Percentiles rank a stretch among this genome's conserved stretches.
Conservation (phyloP, 2,888 invertebrate species). For the Tuberolachnus salignus region DNA sequence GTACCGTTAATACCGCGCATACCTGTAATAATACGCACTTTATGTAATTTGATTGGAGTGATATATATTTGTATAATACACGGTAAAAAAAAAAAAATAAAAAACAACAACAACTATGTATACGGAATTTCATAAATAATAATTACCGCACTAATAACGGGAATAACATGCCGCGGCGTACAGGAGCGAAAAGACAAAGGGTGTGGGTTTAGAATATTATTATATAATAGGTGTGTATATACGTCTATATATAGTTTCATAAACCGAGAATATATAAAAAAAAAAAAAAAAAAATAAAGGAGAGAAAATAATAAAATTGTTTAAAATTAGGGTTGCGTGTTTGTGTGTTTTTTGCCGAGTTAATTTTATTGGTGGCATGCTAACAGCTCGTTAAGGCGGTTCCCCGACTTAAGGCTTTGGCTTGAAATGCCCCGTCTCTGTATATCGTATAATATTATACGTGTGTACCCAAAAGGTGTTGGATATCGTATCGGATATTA, state of each 20-base stretch:
- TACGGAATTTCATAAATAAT: slow-evolving; percentile 44
- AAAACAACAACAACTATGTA: slow-evolving; percentile 2
- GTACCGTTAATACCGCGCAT: too few relatives aligned
- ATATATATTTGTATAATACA: slow-evolving; percentile 10
- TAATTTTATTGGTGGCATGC: slow-evolving; percentile 56
- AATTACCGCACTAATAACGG: slow-evolving; percentile 31
- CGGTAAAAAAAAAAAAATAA: not conserved
- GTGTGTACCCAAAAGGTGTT: slow-evolving; percentile 55
- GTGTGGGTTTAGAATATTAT: slow-evolving; percentile 10
- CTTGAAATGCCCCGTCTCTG: slow-evolving; percentile 48
- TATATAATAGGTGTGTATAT: slow-evolving; percentile 2
- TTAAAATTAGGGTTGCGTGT: slow-evolving; percentile 57
- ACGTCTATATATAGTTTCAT: slow-evolving; percentile 21
- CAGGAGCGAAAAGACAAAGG: slow-evolving; percentile 44
- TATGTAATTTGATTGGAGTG: slow-evolving; percentile 16
- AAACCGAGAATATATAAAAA: slow-evolving; percentile 10
- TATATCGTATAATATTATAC: not conserved
- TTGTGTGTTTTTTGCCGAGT: slow-evolving; percentile 54
- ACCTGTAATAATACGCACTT: slow-evolving; percentile 2
- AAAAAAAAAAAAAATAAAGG: slow-evolving; percentile 28
- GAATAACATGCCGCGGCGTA: not conserved
- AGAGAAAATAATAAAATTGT: slow-evolving; percentile 57
- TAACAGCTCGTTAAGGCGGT: slow-evolving; percentile 57
- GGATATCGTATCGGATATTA: slow-evolving; percentile 53
- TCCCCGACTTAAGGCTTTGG: slow-evolving; percentile 51